phyloP scores from a whole-genome alignment of 2,113 vertebrate genomes.

The Callaeas wilsoni region DNA sequence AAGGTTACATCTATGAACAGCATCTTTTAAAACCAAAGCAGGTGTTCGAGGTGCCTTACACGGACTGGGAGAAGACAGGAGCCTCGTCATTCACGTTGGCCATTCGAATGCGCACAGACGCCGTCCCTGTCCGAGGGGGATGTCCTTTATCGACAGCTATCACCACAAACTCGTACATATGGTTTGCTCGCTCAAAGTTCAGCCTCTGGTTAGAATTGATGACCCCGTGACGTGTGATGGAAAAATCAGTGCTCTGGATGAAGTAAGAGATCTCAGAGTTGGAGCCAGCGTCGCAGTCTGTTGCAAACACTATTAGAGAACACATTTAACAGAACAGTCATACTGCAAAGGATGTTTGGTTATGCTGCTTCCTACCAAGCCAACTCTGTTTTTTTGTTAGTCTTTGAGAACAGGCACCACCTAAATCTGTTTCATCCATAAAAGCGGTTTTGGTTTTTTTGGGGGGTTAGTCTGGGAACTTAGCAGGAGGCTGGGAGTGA shows the following conservation, averaged over 20 bases:
- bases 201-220: conserved; percentile 79
- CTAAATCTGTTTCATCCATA: background rate
- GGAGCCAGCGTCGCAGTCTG: conserved; percentile 83
- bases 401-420: background rate
- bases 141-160: conserved; percentile 83
- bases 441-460: background rate
- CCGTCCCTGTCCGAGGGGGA: conserved; percentile 81
- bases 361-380: background rate
- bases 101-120: conserved; percentile 80
- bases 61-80: conserved; percentile 81
- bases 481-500: background rate
- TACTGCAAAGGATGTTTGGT: background rate
- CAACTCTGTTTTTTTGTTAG: background rate
- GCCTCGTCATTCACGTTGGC: conserved; percentile 84
- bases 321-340: background rate
- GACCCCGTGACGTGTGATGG: conserved; percentile 77
- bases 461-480: background rate
- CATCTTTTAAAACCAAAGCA: background rate
- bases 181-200: conserved; percentile 85
- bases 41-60: conserved; percentile 57
- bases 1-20: background rate
- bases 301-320: conserved; percentile 76
- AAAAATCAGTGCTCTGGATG: conserved; percentile 80
- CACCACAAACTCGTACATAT: conserved; percentile 87
- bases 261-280: conserved; percentile 86